Base-by-base conservation (phyloP, 2,797 vertebrate genomes). In the Lemur catta region DNA sequence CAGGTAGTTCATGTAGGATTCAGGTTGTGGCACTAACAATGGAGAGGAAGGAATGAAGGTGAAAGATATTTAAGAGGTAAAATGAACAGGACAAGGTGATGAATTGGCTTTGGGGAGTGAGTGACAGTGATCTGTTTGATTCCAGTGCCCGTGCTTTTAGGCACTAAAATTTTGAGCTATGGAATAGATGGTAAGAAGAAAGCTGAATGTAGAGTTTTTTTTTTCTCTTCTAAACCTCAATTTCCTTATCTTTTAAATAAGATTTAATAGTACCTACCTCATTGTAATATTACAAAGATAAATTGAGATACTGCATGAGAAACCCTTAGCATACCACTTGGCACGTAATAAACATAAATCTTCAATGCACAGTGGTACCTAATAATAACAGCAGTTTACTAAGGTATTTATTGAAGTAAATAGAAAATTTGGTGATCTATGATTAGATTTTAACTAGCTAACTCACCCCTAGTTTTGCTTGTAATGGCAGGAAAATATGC, bases 321-420 rank as follows among this genome's bases (percentile, higher is more conserved):
- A 90, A 79, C 30, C 5, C 30, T 86, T 69, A 10, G 2, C 15
- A 71, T n/a, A n/a, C 10, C 33, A 43, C 67, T 35, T 75, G 57
- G 22, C 50, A 46, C 7, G 8, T 41, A 69, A 67, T 71, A 79
- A 85, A 52, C 30, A 61, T 41, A 24, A 17, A 38, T 82, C 46
- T 84, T 91, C 46, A 82, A 13, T 61, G 48, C 13, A 28, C 35
- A 30, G n/a, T 55, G 10, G 38, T 69, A 15, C 67, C 50, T 84
- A 69, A 78, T 93, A 80, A 75, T 71, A 94, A 75, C 26, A 93
- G 43, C 46, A 38, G 75, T 80, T 81, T 80, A 50, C 89, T 59
- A 76, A 91, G 7, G 12, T 48, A 78, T 78, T 92, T 90, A 35
- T 61, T 95, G 57, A 90, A 94, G 52, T 79, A 88, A 81, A 63